Evolutionary conservation across 2,888 invertebrate genomes (phyloP).

Genomic region (Beris chalybata): DNA sequence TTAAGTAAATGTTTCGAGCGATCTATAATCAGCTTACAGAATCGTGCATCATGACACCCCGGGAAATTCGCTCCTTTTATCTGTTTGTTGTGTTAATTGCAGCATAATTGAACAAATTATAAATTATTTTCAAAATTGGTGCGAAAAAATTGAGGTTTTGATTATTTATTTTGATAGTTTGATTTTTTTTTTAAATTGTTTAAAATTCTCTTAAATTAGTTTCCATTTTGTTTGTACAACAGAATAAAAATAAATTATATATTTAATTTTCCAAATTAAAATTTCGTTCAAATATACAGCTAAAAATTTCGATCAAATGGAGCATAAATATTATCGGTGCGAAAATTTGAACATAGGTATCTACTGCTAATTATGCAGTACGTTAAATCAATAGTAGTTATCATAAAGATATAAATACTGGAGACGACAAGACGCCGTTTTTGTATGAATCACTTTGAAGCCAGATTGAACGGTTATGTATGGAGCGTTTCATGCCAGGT

Average conservation of each 20-base stretch:
- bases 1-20: constrained; percentile 94
- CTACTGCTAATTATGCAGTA: no score
- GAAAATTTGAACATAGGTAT: no score
- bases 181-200: not conserved
- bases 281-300: constrained; percentile 10
- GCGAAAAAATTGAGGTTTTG: not conserved
- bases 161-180: not conserved
- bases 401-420: no score
- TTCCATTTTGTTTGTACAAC: not conserved
- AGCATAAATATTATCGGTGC: not conserved
- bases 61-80: constrained; percentile 96
- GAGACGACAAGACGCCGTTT: no score
- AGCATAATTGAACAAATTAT: constrained; percentile 30
- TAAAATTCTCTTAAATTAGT: not conserved
- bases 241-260: not conserved
- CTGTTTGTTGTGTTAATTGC: constrained; percentile 57
- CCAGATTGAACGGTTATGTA: no score
- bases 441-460: no score
- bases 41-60: constrained; percentile 92
- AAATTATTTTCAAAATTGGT: constrained; percentile 18
- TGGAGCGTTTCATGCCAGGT: no score
- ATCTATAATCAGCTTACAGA: constrained; percentile 95
- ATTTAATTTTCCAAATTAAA: no score
- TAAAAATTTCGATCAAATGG: not conserved
- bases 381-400: no score